Base-by-base conservation (phyloP, 2,888 invertebrate genomes). In the Venusia cambrica region DNA sequence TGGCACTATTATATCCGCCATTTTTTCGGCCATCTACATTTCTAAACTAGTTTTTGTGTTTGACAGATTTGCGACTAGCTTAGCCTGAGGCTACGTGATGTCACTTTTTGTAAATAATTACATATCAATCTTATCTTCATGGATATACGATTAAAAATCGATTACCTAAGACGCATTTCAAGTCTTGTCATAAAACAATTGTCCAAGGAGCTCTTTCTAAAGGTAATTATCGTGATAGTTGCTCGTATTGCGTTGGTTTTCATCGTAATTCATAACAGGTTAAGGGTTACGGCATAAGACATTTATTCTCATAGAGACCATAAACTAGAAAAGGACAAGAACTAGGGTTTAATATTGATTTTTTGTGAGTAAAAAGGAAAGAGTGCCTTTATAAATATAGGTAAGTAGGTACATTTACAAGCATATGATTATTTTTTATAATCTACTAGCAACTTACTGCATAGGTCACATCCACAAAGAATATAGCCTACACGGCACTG, bases 31-130 rank as follows among this genome's bases (percentile, higher is more conserved):
- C 31, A 37, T 28, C n/a, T 41, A 46, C 36, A 45, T 41, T 43
- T 53, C 54, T 54, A 45, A 56, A 55, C 53, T 54, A 48, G 55
- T 55, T 34, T 37, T 40, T 34, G 37, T 33, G 35, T 59, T 59
- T 71, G 69, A 71, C 66, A 54, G 62, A 69, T 69, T 60, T 54
- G 32, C 55, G 52, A 49, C 50, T 48, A 55, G 31, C 25, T 44
- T 48, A 43, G 57, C 62, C 62, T 48, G 44, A 32, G 54, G 60
- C 60, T 43, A 57, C 52, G 17, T 44, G 43, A 44, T 38, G 31
- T 41, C 42, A 40, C 16, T 33, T 17, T 19, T 14, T 19, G 7
- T 11, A 7, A 13, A 14, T n/a, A 18, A 20, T 18, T 18, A 12
- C 8, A 2, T 5, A 26, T 20, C 20, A 7, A 13, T 20, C 9